Percentiles rank a stretch among this genome's conserved stretches.
Conservation (phyloP, 2,113 vertebrate genomes). For the Columba janthina region DNA sequence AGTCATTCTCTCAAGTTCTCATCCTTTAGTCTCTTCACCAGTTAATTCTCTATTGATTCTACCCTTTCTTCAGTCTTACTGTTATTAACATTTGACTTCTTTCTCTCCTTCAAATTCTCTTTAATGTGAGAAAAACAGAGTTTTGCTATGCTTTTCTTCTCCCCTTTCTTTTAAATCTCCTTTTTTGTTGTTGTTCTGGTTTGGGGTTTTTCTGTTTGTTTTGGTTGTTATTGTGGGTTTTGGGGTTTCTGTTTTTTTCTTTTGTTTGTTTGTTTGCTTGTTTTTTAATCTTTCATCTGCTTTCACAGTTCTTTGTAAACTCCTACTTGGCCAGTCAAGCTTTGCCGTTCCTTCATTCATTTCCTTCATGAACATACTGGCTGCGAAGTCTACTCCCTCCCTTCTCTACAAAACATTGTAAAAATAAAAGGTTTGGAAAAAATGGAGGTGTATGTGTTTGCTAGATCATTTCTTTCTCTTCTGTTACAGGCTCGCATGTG, state of each 20-base stretch:
- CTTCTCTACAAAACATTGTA: not conserved
- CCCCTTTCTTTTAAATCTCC: not conserved
- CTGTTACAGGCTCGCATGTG: not conserved
- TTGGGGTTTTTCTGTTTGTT: too few species aligned
- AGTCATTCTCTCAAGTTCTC: not conserved
- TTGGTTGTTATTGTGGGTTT: too few species aligned
- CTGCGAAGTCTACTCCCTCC: fast-evolving
- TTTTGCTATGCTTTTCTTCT: not conserved
- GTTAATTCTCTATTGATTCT: not conserved
- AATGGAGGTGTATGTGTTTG: not conserved
- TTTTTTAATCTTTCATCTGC: not conserved
- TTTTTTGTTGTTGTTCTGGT: too few species aligned
- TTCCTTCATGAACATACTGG: not conserved
- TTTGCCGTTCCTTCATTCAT: not conserved
- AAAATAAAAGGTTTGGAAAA: not conserved
- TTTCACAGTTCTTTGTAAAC: not conserved
- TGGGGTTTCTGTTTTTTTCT: too few species aligned
- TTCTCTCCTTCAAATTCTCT: not conserved
- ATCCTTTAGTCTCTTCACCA: not conserved
- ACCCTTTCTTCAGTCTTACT: not conserved
- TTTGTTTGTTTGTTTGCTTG: too few species aligned
- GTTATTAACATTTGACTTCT: not conserved
- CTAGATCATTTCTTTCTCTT: not conserved
- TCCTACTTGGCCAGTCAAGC: not conserved
- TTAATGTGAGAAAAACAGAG: not conserved